Evolutionary conservation across 2,113 vertebrate species (phyloP), one percentile per base, ranked within the genome.

Genomic region (Pipa parva): DNA sequence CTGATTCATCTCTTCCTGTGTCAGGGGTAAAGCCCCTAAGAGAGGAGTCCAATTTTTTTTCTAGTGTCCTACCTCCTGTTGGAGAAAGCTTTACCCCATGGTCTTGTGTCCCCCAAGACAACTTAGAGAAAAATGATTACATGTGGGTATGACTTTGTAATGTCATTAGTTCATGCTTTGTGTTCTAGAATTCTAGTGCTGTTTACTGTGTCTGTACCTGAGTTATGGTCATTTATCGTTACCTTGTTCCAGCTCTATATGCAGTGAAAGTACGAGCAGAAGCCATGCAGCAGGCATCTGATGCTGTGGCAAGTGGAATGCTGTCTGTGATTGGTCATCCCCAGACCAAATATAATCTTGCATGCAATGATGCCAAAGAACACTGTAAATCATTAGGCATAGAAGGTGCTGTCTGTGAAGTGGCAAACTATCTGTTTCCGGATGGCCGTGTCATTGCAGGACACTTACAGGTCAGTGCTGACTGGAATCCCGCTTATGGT

Each of bases 401-500:
- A 2, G 59, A 89, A 64, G 70, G 86, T n/a, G 90, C 95, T 0
- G 88, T 98, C 9, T 99, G 95, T 7, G 80, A 84, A 11, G 79
- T 98, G 63, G 88, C 97, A 65, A 98, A 82, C 81, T 98, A 93
- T 61, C 83, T 99, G 65, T 99, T 94, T 64, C 95, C 97, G 3
- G 89, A 97, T 28, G 89, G 93, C 75, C 89, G 92, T 67, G 95
- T 99, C 71, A 88, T 99, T 59, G 93, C 95, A 2, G 97, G 97
- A 31, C 93, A 99, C 73, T 64, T 86, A 4, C 79, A 94, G 92
- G 96, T 98, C 71, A 62, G 79, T 77, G 29, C 13, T 5, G 37
- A 1, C 1, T 3, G 12, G 36, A 39, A 11, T 39, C 12, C n/a
- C n/a, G n/a, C n/a, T n/a, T n/a, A n/a, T n/a, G n/a, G n/a, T n/a